phyloP scores from a whole-genome alignment of 2,113 vertebrate genomes.

The Tragelaphus strepsiceros region DNA sequence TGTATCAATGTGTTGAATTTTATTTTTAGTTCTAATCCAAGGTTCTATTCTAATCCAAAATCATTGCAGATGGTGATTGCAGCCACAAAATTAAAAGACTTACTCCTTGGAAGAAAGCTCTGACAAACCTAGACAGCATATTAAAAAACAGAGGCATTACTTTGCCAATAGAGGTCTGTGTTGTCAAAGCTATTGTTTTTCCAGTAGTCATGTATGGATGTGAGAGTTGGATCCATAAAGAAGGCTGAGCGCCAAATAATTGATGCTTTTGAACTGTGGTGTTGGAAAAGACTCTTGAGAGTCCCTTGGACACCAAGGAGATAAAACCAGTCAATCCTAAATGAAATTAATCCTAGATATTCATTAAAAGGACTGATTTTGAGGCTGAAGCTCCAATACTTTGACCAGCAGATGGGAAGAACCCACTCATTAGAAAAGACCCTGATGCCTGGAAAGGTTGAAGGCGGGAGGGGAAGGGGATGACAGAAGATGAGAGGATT shows the following conservation, averaged over 20 bases:
- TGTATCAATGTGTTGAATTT: neutral
- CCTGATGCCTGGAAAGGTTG: neutral
- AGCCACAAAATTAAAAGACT: neutral
- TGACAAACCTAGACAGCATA: neutral
- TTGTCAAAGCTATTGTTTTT: neutral
- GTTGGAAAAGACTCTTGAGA: neutral
- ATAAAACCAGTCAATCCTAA: neutral
- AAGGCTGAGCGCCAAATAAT: neutral
- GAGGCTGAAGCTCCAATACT: neutral
- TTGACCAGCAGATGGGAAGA: neutral
- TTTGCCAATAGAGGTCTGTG: neutral
- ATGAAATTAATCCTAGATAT: neutral
- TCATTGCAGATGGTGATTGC: neutral
- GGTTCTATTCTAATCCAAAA: neutral
- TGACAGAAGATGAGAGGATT: neutral
- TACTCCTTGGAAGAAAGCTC: neutral
- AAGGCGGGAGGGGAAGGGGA: neutral
- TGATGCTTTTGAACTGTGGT: neutral
- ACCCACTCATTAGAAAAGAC: neutral
- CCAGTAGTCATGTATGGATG: neutral
- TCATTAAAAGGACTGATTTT: neutral
- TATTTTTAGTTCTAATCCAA: neutral
- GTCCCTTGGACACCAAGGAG: neutral
- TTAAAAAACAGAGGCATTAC: neutral
- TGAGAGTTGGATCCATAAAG: neutral